phyloP scores from a whole-genome alignment of 2,888 invertebrate species.

The Stenichneumon culpator region DNA sequence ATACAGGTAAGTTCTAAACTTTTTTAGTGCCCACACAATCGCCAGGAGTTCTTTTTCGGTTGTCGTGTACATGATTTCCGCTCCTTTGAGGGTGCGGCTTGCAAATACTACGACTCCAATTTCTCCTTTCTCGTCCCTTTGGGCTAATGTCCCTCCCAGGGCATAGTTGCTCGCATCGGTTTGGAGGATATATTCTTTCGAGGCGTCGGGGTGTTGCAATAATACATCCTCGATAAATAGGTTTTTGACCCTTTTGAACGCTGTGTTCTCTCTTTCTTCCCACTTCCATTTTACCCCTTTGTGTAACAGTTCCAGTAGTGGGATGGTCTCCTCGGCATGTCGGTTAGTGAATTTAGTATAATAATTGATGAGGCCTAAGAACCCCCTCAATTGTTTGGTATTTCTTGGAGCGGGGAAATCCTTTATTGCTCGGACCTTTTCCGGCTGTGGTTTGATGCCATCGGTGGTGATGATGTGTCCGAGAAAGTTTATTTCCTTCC shows the following conservation, averaged over 20 bases:
- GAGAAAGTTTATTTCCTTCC: conserved; percentile 69
- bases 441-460: conserved; percentile 70
- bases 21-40: conserved; percentile 2
- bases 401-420: conserved; percentile 69
- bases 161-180: conserved; percentile 65
- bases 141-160: conserved; percentile 53
- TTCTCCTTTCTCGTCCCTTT: conserved; percentile 35
- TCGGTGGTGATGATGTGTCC: conserved; percentile 69
- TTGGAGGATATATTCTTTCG: conserved; percentile 58
- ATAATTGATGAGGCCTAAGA: conserved; percentile 69
- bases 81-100: conserved; percentile 56
- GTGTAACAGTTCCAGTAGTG: conserved; percentile 44
- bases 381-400: conserved; percentile 67
- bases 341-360: conserved; percentile 31
- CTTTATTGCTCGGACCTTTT: conserved; percentile 67
- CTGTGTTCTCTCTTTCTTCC: conserved; percentile 22
- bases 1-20: neutral
- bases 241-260: conserved; percentile 47
- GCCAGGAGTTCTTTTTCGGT: conserved; percentile 29
- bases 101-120: conserved; percentile 69
- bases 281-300: conserved; percentile 53
- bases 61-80: conserved; percentile 29
- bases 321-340: neutral
- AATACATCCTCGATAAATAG: conserved; percentile 23
- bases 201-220: conserved; percentile 23